Percentiles rank a stretch among this genome's conserved stretches.
Conservation (phyloP, 2,113 vertebrate genomes). For the Bujurquina vittata region DNA sequence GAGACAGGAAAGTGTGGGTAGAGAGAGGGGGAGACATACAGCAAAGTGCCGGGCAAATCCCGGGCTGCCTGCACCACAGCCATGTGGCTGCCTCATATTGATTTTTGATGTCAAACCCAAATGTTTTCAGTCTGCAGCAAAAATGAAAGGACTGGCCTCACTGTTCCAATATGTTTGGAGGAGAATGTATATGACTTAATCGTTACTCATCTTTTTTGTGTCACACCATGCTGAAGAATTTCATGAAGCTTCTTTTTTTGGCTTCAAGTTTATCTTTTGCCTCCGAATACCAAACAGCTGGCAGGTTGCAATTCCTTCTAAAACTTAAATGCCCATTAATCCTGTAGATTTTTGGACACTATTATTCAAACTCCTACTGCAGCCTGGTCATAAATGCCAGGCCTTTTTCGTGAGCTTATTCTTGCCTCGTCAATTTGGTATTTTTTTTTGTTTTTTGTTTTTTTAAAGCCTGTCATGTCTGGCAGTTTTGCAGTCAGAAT, state of each 20-base stretch:
- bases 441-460: too few relatives aligned
- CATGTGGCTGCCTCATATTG: too few relatives aligned
- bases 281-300: background rate
- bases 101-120: too few relatives aligned
- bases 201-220: background rate
- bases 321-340: background rate
- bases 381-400: background rate
- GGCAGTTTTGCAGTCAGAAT: too few relatives aligned
- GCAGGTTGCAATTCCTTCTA: background rate
- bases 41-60: too few relatives aligned
- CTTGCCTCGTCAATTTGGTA: background rate
- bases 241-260: too few relatives aligned
- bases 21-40: too few relatives aligned
- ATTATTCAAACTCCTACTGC: background rate
- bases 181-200: background rate
- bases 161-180: background rate
- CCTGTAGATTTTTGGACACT: background rate
- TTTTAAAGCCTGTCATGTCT: too few relatives aligned
- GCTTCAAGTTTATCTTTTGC: background rate
- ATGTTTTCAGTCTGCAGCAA: too few relatives aligned
- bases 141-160: too few relatives aligned
- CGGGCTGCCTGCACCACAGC: too few relatives aligned
- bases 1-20: too few relatives aligned
- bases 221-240: background rate
- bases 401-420: background rate